phyloP scores from a whole-genome alignment of 2,113 vertebrate species.

The Haemorhous mexicanus region DNA sequence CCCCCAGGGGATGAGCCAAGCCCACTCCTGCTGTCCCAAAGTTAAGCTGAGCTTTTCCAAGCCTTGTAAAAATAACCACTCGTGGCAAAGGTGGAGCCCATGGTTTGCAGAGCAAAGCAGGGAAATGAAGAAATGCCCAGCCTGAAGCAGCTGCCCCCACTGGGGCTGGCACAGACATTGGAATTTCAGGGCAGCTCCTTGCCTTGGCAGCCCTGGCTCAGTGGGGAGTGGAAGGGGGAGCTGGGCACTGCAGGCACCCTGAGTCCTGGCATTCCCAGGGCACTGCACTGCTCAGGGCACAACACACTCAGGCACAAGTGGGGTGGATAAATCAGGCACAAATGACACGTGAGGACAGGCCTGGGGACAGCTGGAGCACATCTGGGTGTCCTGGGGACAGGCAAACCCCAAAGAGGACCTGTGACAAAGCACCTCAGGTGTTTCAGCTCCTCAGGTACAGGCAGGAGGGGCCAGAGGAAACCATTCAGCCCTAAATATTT shows the following conservation, averaged over 20 bases:
- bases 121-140: background rate
- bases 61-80: background rate
- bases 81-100: background rate
- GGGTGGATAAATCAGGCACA: background rate
- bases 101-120: background rate
- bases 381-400: fast-evolving
- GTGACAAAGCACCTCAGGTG: background rate
- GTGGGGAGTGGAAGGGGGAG: background rate
- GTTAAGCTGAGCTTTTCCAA: background rate
- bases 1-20: background rate
- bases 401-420: background rate
- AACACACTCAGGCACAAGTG: fast-evolving
- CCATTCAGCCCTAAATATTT: background rate
- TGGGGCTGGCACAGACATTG: background rate
- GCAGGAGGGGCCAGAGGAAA: background rate
- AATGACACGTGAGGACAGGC: background rate
- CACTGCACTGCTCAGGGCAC: background rate
- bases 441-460: background rate
- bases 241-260: background rate
- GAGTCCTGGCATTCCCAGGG: background rate
- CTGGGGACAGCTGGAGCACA: background rate
- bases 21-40: background rate
- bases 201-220: background rate
- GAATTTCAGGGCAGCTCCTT: background rate
- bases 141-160: background rate